Base-by-base conservation (phyloP, 2,888 invertebrate species). In the Panorpa germanica region DNA sequence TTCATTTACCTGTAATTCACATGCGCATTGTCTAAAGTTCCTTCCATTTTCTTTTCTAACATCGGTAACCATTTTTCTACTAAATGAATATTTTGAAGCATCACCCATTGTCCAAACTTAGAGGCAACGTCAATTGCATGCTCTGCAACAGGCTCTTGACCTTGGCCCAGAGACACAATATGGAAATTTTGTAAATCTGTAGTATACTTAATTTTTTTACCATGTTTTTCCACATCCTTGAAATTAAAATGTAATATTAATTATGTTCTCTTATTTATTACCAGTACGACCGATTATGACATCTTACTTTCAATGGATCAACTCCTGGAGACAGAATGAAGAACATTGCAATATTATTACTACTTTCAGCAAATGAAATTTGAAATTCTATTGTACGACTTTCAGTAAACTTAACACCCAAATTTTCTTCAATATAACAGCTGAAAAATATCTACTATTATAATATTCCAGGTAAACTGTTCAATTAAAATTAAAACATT, bases 301-400 rank as follows among this genome's bases (percentile, higher is more conserved):
- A 11, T 24, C 28, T 32, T 52, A 69, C 71, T 58, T 86, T 88
- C 2, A 91, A 55, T 0, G 93, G 93, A 55, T 93, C 88, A 1
- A 93, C 91, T 25, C 93, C 93, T 1, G 91, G 75, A 1, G 91
- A 93, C 3, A 93, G 61, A 39, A 93, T 90, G 52, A 93, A 93
- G 58, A 93, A 91, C 37, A 88, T 70, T 1, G 91, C 85, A 0
- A 86, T 90, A 7, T 70, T 68, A 4, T 76, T 63, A 36, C 76
- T 80, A 19, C 81, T 76, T 52, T 93, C 91, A 47, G 77, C 71
- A 46, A 65, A 90, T 0, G 90, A 88, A 46, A 77, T 78, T 3
- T 75, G 67, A 46, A 93, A 77, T 23, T 81, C 67, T n/a, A 83
- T 67, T 4, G 70, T 65, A 37, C 82, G 63, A 1, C 77, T 71